Evolutionary conservation across 2,888 invertebrate species (phyloP).

Genomic region (Branchellion lobata): DNA sequence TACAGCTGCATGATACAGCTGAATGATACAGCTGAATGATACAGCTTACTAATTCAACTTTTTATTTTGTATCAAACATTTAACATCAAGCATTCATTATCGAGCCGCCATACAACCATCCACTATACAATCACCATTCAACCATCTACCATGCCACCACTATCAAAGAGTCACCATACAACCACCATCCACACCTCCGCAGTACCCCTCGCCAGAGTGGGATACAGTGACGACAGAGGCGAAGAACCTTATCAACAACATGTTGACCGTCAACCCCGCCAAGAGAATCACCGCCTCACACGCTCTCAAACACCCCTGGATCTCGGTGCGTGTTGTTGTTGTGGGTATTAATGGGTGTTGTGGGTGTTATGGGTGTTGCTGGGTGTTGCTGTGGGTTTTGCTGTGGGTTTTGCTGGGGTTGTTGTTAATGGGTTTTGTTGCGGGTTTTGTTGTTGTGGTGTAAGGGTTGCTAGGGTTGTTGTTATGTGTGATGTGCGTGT

Average conservation of each 20-base stretch:
- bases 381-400: neutral
- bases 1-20: no score
- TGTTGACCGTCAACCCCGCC: slow-evolving; percentile 96
- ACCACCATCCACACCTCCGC: neutral
- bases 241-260: slow-evolving; percentile 98
- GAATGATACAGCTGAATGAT: no score
- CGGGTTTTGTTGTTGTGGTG: no score
- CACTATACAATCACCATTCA: no score
- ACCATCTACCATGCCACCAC: neutral
- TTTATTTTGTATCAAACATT: no score
- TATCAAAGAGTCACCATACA: neutral
- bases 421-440: no score
- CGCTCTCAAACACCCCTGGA: slow-evolving; percentile 99
- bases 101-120: no score
- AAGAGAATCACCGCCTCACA: slow-evolving; percentile 98
- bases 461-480: no score
- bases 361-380: no score
- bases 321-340: slow-evolving; percentile 78
- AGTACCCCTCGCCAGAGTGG: slow-evolving; percentile 99
- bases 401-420: no score
- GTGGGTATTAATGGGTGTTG: no score
- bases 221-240: slow-evolving; percentile 99
- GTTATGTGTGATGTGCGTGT: no score
- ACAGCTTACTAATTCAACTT: neutral
- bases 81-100: neutral